Base-by-base conservation (phyloP, 1,140 invertebrate genomes). In the Drosophila mayri region DNA sequence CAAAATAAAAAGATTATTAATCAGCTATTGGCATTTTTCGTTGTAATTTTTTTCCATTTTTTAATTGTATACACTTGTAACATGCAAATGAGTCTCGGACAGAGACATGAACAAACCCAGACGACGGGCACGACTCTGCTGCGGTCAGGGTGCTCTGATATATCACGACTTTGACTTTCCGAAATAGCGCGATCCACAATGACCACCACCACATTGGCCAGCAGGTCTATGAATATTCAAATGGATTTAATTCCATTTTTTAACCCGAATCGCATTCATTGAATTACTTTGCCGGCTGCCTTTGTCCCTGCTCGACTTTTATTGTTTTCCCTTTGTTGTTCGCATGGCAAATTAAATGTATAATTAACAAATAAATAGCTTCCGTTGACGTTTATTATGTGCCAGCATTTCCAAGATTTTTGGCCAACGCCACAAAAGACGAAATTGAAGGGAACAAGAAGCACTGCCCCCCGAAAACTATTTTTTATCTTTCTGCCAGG, bases 341-440 rank as follows among this genome's bases (percentile, higher is more conserved):
- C 67, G 84, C 77, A 74, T 81, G 68, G 68, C 73, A 81, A 84
- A 88, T 90, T 81, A 88, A 90, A 81, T 78, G 58, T 88, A 81
- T 88, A 90, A 88, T 84, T 88, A 84, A 72, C 59, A 90, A 88
- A 88, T 88, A 84, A 88, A 90, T 83, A 74, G 84, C 85, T 88
- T 88, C 84, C 85, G 80, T 75, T 88, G 84, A 74, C 86, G 64
- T 86, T 85, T 75, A 85, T 86, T 78, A 64, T 78, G 78, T 75
- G 83, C 57, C 80, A 84, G 70, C 59, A 66, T 50, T 44, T 62
- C 50, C 72, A 68, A 74, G 47, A 49, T 22, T 58, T 75, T 62
- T 57, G 57, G 65, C 41, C 50, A 66, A 52, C 65, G 61, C 35
- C 65, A 64, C 65, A 44, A 43, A 64, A 61, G 60, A 71, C n/a